Evolutionary conservation across 1,140 invertebrate genomes (phyloP).

Genomic region (Vanessa tameamea): DNA sequence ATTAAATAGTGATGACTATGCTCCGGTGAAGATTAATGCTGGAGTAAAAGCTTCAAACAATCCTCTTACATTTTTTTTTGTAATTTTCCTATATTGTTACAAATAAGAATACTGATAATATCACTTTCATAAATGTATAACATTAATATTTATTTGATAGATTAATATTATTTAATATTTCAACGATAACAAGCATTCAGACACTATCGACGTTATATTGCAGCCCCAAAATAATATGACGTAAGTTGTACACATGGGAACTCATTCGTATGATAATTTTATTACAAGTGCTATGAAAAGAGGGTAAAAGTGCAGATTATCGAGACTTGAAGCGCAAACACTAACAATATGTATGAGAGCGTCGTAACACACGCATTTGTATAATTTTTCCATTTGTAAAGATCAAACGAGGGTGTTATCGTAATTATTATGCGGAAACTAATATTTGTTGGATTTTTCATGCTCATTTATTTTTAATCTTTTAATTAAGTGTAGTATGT

Average conservation of each 20-base stretch:
- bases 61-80: not conserved
- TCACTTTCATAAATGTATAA: too few relatives aligned
- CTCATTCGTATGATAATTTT: slow-evolving; percentile 73
- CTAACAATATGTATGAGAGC: slow-evolving; percentile 51
- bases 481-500: not conserved
- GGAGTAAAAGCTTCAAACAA: slow-evolving; percentile 13
- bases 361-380: slow-evolving; percentile 59
- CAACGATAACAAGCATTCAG: not conserved
- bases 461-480: slow-evolving; percentile 8
- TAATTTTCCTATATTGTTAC: not conserved
- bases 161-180: not conserved
- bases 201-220: not conserved
- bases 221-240: slow-evolving; percentile 11
- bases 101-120: too few relatives aligned
- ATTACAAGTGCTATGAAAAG: slow-evolving; percentile 64
- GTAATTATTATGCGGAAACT: slow-evolving; percentile 49
- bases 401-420: slow-evolving; percentile 44
- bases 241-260: slow-evolving; percentile 33
- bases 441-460: slow-evolving; percentile 36
- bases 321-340: slow-evolving; percentile 37
- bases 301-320: slow-evolving; percentile 72
- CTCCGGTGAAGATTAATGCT: slow-evolving; percentile 56
- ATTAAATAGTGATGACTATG: slow-evolving; percentile 62
- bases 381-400: slow-evolving; percentile 68
- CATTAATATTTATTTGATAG: too few relatives aligned